Conservation (phyloP, 2,797 vertebrate species). For the Syndactyla subalaris region DNA sequence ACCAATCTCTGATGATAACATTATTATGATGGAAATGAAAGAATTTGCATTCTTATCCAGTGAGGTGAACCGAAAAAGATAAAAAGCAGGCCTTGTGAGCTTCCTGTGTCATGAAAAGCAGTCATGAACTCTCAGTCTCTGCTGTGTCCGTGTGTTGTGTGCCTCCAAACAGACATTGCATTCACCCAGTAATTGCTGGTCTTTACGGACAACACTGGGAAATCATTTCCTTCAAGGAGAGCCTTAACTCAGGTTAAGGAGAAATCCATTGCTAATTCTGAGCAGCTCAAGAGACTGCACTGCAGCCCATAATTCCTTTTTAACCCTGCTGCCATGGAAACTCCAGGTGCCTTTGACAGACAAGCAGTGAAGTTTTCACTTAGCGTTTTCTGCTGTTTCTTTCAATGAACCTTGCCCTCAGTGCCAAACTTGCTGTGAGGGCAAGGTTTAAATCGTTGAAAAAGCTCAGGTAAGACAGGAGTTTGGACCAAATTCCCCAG, state of each 20-base stretch:
- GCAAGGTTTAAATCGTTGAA: not conserved
- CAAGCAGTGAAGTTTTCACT: not conserved
- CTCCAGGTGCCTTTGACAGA: not conserved
- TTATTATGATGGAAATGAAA: not conserved
- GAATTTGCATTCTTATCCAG: not conserved
- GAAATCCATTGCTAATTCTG: not conserved
- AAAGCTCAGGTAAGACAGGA: not conserved
- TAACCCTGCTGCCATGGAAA: constrained; percentile 9
- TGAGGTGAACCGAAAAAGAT: not conserved
- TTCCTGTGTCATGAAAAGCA: not conserved
- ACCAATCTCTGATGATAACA: not conserved
- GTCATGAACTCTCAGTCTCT: not conserved
- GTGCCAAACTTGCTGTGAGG: not conserved
- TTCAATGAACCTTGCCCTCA: not conserved
- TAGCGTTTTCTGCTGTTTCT: not conserved
- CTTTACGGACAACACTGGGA: not conserved
- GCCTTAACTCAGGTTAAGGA: not conserved
- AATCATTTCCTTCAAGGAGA: not conserved
- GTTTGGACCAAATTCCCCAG: not conserved
- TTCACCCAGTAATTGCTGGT: not conserved
- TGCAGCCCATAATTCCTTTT: not conserved
- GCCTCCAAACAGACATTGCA: not conserved
- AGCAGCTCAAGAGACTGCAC: not conserved
- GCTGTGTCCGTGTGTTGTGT: accelerated
- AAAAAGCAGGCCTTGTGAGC: not conserved